These are phyloP conservation scores for Andrena bicolor DNA, from an alignment of 2,888 invertebrate genomes.

Conservation along the genomic window DNA sequence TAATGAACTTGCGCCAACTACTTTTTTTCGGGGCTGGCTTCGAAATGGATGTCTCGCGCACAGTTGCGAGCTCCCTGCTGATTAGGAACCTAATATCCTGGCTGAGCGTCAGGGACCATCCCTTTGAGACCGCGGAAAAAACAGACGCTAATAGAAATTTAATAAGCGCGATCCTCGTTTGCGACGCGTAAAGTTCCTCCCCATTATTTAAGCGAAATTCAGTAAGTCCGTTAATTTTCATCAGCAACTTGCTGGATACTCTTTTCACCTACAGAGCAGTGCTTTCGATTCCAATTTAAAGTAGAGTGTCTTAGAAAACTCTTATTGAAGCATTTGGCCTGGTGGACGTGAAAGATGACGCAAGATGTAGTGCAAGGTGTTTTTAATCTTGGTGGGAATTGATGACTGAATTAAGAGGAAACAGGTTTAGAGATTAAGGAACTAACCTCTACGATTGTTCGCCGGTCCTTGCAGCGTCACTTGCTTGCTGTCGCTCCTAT, in stretches of 20 bases:
- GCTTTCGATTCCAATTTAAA: conserved; percentile 30
- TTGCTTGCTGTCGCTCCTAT: conserved; percentile 77
- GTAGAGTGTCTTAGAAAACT: background rate
- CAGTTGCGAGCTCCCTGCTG: background rate
- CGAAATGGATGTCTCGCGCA: background rate
- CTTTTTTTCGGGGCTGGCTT: background rate
- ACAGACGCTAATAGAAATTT: conserved; percentile 21
- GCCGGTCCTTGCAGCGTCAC: conserved; percentile 77
- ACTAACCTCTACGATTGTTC: conserved; percentile 68
- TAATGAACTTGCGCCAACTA: conserved; percentile 32
- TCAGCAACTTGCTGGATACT: background rate
- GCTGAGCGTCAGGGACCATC: background rate
- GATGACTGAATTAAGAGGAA: too few relatives aligned
- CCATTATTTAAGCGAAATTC: conserved; percentile 38
- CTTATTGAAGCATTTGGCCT: background rate
- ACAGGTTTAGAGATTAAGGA: background rate
- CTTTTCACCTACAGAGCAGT: background rate
- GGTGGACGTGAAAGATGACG: too few relatives aligned
- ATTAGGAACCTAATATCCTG: conserved; percentile 31
- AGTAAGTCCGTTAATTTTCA: conserved; percentile 32
- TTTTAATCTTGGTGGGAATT: too few relatives aligned
- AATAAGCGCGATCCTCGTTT: conserved; percentile 2
- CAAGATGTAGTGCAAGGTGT: too few relatives aligned
- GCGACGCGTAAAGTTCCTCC: conserved; percentile 16
- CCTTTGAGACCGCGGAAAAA: background rate